A percentile compares a stretch with the other conserved stretches of the same genome.
Conservation (phyloP, 2,888 invertebrate species). For the Conops quadrifasciatus region DNA sequence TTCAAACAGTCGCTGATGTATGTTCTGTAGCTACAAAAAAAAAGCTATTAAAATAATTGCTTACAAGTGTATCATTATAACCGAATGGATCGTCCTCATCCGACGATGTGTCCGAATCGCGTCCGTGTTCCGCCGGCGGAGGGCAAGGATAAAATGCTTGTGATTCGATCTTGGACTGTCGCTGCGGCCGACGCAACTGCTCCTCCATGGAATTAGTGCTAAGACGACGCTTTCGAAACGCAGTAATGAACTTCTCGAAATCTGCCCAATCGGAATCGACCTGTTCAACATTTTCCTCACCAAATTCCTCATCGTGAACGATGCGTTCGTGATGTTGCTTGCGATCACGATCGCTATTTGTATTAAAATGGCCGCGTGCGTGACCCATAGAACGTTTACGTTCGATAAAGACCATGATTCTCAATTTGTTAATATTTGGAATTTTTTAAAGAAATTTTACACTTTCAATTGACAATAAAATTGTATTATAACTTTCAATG, state of each 20-base stretch:
- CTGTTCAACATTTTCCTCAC: slow-evolving; percentile 64
- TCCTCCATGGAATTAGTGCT: slow-evolving; percentile 62
- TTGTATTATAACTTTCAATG: too few species aligned
- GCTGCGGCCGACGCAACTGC: slow-evolving; percentile 56
- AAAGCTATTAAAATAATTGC: too few species aligned
- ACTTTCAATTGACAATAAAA: neutral
- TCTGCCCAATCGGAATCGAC: slow-evolving; percentile 65
- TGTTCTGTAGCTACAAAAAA: too few species aligned
- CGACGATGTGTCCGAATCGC: slow-evolving; percentile 59
- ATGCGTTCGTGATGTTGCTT: slow-evolving; percentile 52
- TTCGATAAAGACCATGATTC: slow-evolving; percentile 49
- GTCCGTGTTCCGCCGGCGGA: slow-evolving; percentile 60
- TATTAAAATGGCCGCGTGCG: slow-evolving; percentile 45
- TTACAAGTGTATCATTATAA: slow-evolving; percentile 64
- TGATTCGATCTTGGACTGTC: slow-evolving; percentile 58
- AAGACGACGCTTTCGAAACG: slow-evolving; percentile 60
- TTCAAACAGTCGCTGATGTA: too few species aligned
- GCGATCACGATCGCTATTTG: slow-evolving; percentile 41
- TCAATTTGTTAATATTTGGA: neutral
- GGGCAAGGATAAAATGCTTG: slow-evolving; percentile 65
- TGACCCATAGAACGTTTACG: slow-evolving; percentile 44
- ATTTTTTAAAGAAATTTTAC: neutral
- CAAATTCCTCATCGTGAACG: slow-evolving; percentile 64
- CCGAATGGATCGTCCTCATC: slow-evolving; percentile 64
- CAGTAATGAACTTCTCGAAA: slow-evolving; percentile 62